Conservation (phyloP, 2,113 vertebrate genomes). For the Acanthochromis polyacanthus region DNA sequence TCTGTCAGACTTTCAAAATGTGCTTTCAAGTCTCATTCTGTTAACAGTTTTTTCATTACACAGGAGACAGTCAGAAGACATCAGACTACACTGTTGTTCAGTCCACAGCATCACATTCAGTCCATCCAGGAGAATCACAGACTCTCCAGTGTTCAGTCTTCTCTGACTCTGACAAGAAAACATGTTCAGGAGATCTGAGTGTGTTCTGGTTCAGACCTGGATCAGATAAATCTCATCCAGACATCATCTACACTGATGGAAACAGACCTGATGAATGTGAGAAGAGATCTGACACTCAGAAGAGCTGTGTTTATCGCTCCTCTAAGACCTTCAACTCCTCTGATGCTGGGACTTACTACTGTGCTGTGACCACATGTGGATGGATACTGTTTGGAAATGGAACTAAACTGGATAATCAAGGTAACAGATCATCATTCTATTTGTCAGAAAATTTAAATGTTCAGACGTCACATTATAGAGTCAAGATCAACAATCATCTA, state of each 20-base stretch:
- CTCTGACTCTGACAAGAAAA: background rate
- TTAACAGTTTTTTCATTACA: background rate
- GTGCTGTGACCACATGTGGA: slow-evolving; percentile 51
- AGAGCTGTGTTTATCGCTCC: slow-evolving; percentile 22
- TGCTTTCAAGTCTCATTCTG: too few species aligned
- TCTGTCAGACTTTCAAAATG: too few species aligned
- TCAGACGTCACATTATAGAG: too few species aligned
- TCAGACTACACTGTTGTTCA: slow-evolving; percentile 29
- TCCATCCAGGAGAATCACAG: slow-evolving; percentile 16
- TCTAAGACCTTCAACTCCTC: slow-evolving; percentile 11
- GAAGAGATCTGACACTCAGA: background rate
- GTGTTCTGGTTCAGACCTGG: slow-evolving; percentile 47
- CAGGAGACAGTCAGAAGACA: slow-evolving; percentile 3
- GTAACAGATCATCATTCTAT: too few species aligned
- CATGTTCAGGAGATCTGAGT: slow-evolving; percentile 5
- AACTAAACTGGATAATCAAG: background rate
- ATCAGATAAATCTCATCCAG: slow-evolving; percentile 6
- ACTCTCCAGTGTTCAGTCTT: slow-evolving; percentile 27
- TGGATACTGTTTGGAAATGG: slow-evolving; percentile 48
- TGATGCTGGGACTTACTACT: slow-evolving; percentile 52
- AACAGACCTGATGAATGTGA: slow-evolving; percentile 14
- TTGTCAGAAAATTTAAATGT: too few species aligned
- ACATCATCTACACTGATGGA: background rate
- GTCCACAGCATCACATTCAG: background rate
- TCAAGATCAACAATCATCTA: too few species aligned